Evolutionary conservation across 2,113 vertebrate species (phyloP), one percentile per base, ranked within the genome.

Genomic region (Varanus komodoensis): DNA sequence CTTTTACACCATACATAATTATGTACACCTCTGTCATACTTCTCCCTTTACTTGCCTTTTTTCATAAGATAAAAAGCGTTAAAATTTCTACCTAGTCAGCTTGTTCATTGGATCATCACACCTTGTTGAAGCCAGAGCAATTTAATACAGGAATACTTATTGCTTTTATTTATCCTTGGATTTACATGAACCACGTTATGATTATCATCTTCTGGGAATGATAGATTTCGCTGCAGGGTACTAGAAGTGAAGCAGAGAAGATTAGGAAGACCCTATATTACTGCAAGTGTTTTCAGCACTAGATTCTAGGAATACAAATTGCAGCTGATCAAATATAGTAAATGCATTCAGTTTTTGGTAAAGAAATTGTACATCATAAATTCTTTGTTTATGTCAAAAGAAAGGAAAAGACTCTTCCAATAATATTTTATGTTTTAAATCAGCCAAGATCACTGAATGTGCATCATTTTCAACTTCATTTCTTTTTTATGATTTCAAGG

Each of bases 321-420:
- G 15, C n/a, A 73, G 12, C n/a, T 82, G 68, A 23, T 75, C 25
- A 61, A 61, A 83, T 83, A 29, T 9, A 34, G 11, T 8, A 71
- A 21, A 52, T 23, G 12, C 61, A 68, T 84, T 78, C 21, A 84
- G 3, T 8, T 17, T 32, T 25, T 34, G 4, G 25, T 52, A 23
- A 84, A 48, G 34, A 84, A 89, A 52, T 89, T 84, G 75, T 68
- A n/a, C 17, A 50, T 77, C 54, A 83, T 83, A 67, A 75, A 50
- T 77, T 3, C 29, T 89, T 50, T 52, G 3, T 85, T 88, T 67
- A 84, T 50, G 15, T 64, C 52, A 77, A 52, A 44, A 64, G 32
- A 82, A 89, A 84, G 17, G 57, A 52, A 84, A 84, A 3, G 11
- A 23, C 44, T 52, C 32, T 81, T 77, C 27, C 50, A 75, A 61